A percentile compares a stretch with the other conserved stretches of the same genome.
phyloP scores from a whole-genome alignment of 2,888 invertebrate species.

The Eupeodes latifasciatus region DNA sequence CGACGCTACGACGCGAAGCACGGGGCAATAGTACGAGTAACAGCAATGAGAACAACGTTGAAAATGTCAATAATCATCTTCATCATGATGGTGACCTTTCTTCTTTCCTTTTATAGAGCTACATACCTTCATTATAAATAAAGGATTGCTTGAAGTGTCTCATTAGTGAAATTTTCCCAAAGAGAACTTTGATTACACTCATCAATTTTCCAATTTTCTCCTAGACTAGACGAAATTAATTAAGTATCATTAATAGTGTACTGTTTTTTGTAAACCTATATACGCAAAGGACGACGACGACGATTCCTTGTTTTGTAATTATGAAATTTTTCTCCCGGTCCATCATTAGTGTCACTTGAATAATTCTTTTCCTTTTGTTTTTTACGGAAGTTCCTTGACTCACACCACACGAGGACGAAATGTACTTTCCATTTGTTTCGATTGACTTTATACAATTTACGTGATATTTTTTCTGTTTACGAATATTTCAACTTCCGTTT shows the following conservation, averaged over 20 bases:
- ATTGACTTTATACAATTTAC: slow-evolving; percentile 7
- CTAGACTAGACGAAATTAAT: slow-evolving; percentile 55
- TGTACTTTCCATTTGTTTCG: background rate
- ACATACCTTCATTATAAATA: background rate
- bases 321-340: background rate
- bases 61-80: slow-evolving; percentile 22
- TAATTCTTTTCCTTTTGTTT: background rate
- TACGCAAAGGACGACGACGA: background rate
- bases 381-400: background rate
- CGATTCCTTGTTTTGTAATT: background rate
- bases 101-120: background rate
- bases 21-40: no score
- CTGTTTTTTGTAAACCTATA: background rate
- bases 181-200: slow-evolving; percentile 50
- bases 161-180: slow-evolving; percentile 42
- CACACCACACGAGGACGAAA: background rate
- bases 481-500: slow-evolving; percentile 1
- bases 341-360: slow-evolving; percentile 2
- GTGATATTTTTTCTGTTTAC: background rate
- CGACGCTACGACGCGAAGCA: no score
- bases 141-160: slow-evolving; percentile 37
- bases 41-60: no score
- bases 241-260: slow-evolving; percentile 24
- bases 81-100: slow-evolving; percentile 8
- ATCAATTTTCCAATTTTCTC: slow-evolving; percentile 49